Conservation (phyloP, 1,140 invertebrate species). For the Triops longicaudatus region DNA sequence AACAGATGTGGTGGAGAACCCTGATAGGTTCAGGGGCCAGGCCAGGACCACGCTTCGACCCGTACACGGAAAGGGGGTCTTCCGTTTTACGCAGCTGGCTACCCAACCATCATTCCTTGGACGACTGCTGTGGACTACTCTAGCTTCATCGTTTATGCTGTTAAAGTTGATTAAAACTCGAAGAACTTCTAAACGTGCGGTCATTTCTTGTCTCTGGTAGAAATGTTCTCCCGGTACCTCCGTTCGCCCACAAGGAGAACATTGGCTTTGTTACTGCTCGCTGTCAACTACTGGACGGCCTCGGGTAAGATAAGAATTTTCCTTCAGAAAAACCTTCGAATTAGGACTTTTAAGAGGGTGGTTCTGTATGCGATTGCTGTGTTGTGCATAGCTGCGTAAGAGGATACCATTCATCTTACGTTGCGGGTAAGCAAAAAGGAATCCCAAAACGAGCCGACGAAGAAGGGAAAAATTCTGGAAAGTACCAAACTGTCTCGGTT, state of each 20-base stretch:
- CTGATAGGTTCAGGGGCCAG: not conserved
- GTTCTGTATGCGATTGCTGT: not conserved
- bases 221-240: not conserved
- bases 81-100: not conserved
- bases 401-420: not conserved
- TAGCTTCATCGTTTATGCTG: not conserved
- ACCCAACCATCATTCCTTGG: conserved; percentile 1
- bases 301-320: not conserved
- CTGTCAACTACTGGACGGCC: not conserved
- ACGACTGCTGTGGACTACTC: not conserved
- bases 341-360: not conserved
- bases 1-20: conserved; percentile 5
- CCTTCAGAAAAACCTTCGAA: not conserved
- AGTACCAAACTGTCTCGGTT: conserved; percentile 1
- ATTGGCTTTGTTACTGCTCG: not conserved
- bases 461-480: not conserved
- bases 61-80: not conserved
- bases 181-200: not conserved
- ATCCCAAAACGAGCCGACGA: not conserved
- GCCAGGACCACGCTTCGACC: not conserved
- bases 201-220: not conserved
- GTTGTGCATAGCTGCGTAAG: not conserved
- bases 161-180: not conserved
- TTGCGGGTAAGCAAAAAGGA: not conserved
- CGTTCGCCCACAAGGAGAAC: not conserved